Evolutionary conservation across 2,888 invertebrate genomes (phyloP).

Genomic region (Hirtodrosophila alboralis): DNA sequence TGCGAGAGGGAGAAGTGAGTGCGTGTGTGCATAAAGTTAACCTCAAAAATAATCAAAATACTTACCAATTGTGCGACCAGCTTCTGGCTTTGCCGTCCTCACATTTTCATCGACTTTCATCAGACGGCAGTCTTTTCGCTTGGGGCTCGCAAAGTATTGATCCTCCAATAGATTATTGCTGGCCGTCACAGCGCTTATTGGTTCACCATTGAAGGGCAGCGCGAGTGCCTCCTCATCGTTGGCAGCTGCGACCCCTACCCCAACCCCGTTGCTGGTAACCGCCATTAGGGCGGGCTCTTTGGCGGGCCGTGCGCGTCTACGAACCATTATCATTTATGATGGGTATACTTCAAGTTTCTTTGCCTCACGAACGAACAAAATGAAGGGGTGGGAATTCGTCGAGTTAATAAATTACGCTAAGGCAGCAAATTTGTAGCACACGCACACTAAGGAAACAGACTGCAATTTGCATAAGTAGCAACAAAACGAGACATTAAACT

Average conservation of each 20-base stretch:
- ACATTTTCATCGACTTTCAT: slow-evolving; percentile 74
- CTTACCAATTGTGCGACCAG: slow-evolving; percentile 76
- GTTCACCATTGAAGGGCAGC: slow-evolving; percentile 43
- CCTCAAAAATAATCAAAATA: slow-evolving; percentile 33
- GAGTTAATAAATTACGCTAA: slow-evolving; percentile 49
- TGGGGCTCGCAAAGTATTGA: slow-evolving; percentile 84
- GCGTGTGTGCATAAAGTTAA: slow-evolving; percentile 40
- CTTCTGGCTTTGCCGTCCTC: slow-evolving; percentile 45
- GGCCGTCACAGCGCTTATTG: slow-evolving; percentile 40
- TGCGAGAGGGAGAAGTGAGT: slow-evolving; percentile 1
- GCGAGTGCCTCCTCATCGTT: slow-evolving; percentile 23
- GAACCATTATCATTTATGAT: slow-evolving; percentile 78
- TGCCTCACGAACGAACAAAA: slow-evolving; percentile 15
- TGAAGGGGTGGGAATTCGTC: slow-evolving; percentile 32
- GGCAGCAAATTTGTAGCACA: slow-evolving; percentile 46
- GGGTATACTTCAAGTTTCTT: not conserved
- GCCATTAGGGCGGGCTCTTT: slow-evolving; percentile 51
- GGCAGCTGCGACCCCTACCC: slow-evolving; percentile 20
- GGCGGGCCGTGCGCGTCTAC: slow-evolving; percentile 72
- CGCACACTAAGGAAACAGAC: slow-evolving; percentile 46
- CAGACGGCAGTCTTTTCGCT: slow-evolving; percentile 84
- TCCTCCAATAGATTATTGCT: slow-evolving; percentile 78
- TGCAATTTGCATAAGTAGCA: slow-evolving; percentile 66
- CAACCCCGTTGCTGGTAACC: slow-evolving; percentile 28
- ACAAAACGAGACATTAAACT: slow-evolving; percentile 63